phyloP scores from a whole-genome alignment of 1,140 invertebrate species.

The Drosophila cardini region DNA sequence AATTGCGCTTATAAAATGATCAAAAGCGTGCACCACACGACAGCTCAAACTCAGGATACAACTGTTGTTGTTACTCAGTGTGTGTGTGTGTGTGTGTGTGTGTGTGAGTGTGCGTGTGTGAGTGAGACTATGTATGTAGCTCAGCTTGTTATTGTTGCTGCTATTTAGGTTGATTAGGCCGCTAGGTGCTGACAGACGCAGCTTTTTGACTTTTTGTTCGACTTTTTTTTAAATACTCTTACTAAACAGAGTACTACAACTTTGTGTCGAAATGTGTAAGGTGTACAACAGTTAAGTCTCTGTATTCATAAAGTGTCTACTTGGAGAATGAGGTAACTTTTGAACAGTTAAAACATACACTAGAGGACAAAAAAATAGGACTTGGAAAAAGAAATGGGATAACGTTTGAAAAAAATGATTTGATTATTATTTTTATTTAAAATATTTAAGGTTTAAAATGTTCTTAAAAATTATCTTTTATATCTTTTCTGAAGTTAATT shows the following conservation, averaged over 20 bases:
- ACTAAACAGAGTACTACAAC: background rate
- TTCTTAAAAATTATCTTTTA: too few species aligned
- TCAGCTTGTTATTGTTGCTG: conserved; percentile 26
- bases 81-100: conserved; percentile 22
- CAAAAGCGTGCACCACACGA: conserved; percentile 52
- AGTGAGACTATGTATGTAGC: conserved; percentile 18
- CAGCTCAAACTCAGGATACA: conserved; percentile 19
- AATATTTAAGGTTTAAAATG: too few species aligned
- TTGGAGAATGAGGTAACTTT: too few species aligned
- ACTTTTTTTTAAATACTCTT: conserved; percentile 4
- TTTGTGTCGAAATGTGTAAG: background rate
- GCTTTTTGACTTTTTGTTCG: conserved; percentile 44
- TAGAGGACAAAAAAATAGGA: too few species aligned
- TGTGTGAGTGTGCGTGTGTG: conserved; percentile 7
- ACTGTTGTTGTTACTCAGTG: background rate
- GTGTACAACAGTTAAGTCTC: background rate
- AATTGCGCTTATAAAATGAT: conserved; percentile 74
- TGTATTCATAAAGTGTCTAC: too few species aligned
- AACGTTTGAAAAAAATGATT: too few species aligned
- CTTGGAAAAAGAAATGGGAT: too few species aligned
- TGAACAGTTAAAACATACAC: too few species aligned
- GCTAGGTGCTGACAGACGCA: conserved; percentile 61
- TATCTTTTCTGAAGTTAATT: too few species aligned
- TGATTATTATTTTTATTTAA: too few species aligned
- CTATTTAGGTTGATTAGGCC: conserved; percentile 55